Conservation (phyloP, 2,888 invertebrate species). For the Tinea trinotella region DNA sequence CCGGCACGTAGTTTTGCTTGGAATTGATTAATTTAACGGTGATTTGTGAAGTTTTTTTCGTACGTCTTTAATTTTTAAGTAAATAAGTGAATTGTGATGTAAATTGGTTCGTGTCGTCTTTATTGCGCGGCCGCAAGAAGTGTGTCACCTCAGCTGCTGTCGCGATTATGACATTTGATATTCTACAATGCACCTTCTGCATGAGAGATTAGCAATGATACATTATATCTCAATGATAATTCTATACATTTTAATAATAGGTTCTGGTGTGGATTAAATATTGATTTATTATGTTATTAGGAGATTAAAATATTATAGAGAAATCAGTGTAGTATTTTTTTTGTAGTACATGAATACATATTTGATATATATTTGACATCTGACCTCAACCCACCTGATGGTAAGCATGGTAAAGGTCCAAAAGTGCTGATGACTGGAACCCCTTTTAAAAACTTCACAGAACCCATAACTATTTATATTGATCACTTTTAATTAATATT, state of each 20-base stretch:
- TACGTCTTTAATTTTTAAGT: not conserved
- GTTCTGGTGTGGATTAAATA: not conserved
- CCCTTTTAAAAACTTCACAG: no score
- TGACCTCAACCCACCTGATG: no score
- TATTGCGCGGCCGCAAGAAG: not conserved
- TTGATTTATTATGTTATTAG: not conserved
- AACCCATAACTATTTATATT: no score
- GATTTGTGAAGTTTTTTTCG: not conserved
- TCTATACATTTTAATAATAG: not conserved
- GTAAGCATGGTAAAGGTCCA: no score
- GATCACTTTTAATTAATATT: no score
- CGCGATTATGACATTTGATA: constrained; percentile 7
- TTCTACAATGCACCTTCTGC: constrained; percentile 3
- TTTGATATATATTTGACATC: no score
- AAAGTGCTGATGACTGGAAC: no score
- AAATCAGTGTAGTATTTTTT: no score
- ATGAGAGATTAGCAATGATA: constrained; percentile 8
- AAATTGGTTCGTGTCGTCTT: not conserved
- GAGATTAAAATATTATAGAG: no score
- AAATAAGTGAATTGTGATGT: not conserved
- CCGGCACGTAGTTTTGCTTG: constrained; percentile 48
- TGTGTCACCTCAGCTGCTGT: constrained; percentile 4
- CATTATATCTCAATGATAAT: not conserved
- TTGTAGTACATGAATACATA: no score
- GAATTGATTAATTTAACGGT: not conserved